Evolutionary conservation across 1,140 invertebrate species (phyloP).

Genomic region (Elymnias hypermnestra): DNA sequence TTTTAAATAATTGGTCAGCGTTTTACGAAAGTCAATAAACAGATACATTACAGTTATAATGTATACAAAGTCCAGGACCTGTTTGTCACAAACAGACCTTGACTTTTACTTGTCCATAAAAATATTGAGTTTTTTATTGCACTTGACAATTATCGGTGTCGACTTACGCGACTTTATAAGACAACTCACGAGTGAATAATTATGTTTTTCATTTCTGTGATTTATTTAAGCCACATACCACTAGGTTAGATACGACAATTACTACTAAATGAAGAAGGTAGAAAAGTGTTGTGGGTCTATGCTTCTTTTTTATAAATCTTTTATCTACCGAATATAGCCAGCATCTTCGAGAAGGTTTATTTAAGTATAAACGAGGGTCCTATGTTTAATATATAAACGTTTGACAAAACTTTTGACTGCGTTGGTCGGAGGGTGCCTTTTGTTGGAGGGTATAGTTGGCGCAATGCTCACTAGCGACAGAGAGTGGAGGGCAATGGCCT

Average conservation of each 20-base stretch:
- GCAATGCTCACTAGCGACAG: too few species aligned
- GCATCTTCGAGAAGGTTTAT: too few species aligned
- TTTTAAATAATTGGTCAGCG: slow-evolving; percentile 2
- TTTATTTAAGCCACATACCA: slow-evolving; percentile 5
- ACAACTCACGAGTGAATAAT: neutral
- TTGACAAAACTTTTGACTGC: too few species aligned
- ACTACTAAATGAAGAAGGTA: too few species aligned
- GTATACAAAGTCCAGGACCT: neutral
- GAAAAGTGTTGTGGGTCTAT: too few species aligned
- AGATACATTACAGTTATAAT: neutral
- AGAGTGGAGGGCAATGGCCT: too few species aligned
- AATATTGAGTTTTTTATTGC: slow-evolving; percentile 16
- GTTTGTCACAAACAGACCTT: slow-evolving; percentile 23
- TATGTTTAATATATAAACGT: too few species aligned
- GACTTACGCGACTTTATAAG: slow-evolving; percentile 15
- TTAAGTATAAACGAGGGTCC: too few species aligned
- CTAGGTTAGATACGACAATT: neutral
- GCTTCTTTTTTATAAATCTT: neutral
- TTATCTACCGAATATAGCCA: too few species aligned
- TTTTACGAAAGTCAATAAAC: slow-evolving; percentile 3
- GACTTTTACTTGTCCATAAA: slow-evolving; percentile 27
- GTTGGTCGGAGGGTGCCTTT: too few species aligned
- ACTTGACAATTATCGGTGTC: slow-evolving; percentile 20
- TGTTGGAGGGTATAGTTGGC: too few species aligned
- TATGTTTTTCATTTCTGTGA: slow-evolving; percentile 8